Percentiles rank a stretch among this genome's conserved stretches.
Conservation (phyloP, 2,888 invertebrate genomes). For the Tipula lateralis region DNA sequence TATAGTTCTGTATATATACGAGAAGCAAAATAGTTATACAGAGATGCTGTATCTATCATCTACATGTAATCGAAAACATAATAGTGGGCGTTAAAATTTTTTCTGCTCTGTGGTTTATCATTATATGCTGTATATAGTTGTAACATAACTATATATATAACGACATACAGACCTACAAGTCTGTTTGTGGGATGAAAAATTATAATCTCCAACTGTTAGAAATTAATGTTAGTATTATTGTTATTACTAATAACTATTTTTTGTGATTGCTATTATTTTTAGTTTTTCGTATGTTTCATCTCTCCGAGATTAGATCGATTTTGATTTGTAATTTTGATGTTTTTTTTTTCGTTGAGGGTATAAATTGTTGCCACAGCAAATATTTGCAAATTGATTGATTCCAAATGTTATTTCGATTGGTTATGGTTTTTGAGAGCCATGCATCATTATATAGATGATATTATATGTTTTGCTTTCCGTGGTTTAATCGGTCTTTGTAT, state of each 20-base stretch:
- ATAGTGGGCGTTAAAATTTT: not conserved
- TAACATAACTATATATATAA: not conserved
- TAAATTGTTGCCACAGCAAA: not conserved
- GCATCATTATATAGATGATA: not conserved
- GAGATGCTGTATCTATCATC: not conserved
- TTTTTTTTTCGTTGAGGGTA: no score
- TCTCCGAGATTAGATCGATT: not conserved
- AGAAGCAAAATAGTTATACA: not conserved
- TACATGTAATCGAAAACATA: not conserved
- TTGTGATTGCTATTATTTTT: not conserved
- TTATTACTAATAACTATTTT: not conserved
- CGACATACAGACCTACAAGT: not conserved
- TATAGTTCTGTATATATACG: not conserved
- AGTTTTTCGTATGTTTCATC: not conserved
- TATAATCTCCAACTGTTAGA: conserved; percentile 15
- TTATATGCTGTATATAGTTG: not conserved
- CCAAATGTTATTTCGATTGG: not conserved
- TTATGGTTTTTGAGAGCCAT: not conserved
- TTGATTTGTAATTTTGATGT: not conserved
- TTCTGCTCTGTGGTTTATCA: not conserved
- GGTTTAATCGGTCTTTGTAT: not conserved
- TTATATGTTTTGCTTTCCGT: not conserved
- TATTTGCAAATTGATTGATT: conserved; percentile 19
- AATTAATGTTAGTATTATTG: not conserved
- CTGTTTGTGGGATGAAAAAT: conserved; percentile 2